Percentiles rank a stretch among this genome's conserved stretches.
Evolutionary conservation across 2,797 vertebrate species (phyloP).

Genomic region (Zonotrichia albicollis): DNA sequence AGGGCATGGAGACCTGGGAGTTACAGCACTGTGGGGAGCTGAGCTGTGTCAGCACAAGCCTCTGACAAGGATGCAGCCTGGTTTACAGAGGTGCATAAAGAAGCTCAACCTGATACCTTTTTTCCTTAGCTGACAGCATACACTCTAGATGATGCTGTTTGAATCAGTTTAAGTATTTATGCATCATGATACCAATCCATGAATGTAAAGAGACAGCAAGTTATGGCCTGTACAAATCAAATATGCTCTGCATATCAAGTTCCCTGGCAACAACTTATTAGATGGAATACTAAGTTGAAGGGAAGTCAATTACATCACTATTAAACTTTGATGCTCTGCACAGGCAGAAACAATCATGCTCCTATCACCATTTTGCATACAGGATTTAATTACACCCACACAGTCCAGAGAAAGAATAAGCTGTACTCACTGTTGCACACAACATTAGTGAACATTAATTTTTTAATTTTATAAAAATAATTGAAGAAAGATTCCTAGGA

Average conservation of each 20-base stretch:
- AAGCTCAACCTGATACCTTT: neutral
- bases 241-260: neutral
- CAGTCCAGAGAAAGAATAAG: neutral
- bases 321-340: neutral
- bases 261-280: neutral
- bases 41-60: neutral
- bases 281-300: neutral
- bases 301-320: neutral
- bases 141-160: neutral
- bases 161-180: neutral
- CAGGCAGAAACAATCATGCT: neutral
- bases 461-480: neutral
- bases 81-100: neutral
- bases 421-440: neutral
- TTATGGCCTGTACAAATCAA: neutral
- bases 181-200: neutral
- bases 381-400: neutral
- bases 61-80: neutral
- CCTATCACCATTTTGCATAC: neutral
- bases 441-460: neutral
- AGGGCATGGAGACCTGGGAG: neutral
- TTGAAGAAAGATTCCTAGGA: neutral
- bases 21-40: accelerated
- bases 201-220: neutral
- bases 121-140: neutral